Evolutionary conservation across 2,888 invertebrate genomes (phyloP).

Genomic region (Polia nebulosa): DNA sequence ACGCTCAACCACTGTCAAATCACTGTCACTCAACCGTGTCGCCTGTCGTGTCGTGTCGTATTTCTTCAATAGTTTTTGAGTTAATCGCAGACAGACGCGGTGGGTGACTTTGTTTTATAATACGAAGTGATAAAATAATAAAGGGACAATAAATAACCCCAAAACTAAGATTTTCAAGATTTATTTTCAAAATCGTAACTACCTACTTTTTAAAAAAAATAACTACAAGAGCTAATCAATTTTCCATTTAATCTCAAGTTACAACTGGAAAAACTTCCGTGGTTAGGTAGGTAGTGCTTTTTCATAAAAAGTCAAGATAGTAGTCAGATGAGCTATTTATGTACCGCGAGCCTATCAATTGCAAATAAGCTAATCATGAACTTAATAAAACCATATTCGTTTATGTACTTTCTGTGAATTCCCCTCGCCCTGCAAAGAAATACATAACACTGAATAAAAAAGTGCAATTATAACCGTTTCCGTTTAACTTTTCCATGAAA

Average conservation of each 20-base stretch:
- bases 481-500: slow-evolving; percentile 36
- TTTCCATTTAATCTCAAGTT: not conserved
- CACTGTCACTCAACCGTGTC: too few species aligned
- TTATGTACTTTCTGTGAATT: not conserved
- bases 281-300: too few species aligned
- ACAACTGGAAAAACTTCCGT: not conserved
- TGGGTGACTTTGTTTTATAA: too few species aligned
- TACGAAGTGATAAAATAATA: not conserved
- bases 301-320: too few species aligned
- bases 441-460: slow-evolving; percentile 40
- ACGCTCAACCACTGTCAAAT: too few species aligned
- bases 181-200: not conserved
- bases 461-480: slow-evolving; percentile 34
- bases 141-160: not conserved
- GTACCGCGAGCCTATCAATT: too few species aligned
- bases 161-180: too few species aligned
- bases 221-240: not conserved
- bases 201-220: not conserved
- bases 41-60: too few species aligned
- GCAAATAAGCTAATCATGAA: not conserved
- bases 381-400: not conserved
- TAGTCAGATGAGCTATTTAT: too few species aligned
- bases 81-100: too few species aligned
- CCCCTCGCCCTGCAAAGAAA: not conserved
- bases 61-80: too few species aligned